A percentile compares a stretch with the other conserved stretches of the same genome.
phyloP scores from a whole-genome alignment of 2,888 invertebrate genomes.

The Galerucella nymphaeae region DNA sequence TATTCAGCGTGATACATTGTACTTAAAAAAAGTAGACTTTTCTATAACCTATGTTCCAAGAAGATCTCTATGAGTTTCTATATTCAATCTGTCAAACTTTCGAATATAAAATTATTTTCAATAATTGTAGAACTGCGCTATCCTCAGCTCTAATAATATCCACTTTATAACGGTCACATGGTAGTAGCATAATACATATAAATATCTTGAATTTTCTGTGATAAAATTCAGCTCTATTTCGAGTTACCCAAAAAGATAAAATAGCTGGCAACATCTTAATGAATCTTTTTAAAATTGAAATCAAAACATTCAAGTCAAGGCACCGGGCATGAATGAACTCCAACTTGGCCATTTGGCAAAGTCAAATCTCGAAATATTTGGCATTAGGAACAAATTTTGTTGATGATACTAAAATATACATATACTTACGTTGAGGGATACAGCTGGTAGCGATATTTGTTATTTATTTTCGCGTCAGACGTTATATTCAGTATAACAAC shows the following conservation, averaged over 20 bases:
- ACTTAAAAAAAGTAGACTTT: too few species aligned
- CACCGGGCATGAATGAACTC: conserved; percentile 38
- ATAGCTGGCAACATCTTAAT: conserved; percentile 15
- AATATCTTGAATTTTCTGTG: not conserved
- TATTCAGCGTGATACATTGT: too few species aligned
- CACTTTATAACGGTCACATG: not conserved
- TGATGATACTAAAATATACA: conserved; percentile 22
- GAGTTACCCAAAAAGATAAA: conserved; percentile 10
- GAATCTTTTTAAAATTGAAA: conserved; percentile 12
- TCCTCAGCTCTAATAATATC: too few species aligned
- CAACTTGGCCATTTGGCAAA: conserved; percentile 38
- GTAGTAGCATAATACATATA: not conserved
- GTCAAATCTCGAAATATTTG: conserved; percentile 29
- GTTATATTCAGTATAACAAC: not conserved
- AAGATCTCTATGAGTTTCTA: too few species aligned
- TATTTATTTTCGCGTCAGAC: not conserved
- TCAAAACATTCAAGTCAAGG: conserved; percentile 8
- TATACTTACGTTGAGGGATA: not conserved
- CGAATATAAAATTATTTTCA: too few species aligned
- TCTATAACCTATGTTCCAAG: too few species aligned
- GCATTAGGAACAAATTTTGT: conserved; percentile 28
- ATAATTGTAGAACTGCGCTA: too few species aligned
- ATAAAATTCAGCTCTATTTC: conserved; percentile 4
- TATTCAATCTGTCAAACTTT: too few species aligned
- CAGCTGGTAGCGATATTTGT: conserved; percentile 24